Percentiles rank a stretch among this genome's conserved stretches.
Evolutionary conservation across 2,797 vertebrate genomes (phyloP).

Genomic region (Tapera naevia): DNA sequence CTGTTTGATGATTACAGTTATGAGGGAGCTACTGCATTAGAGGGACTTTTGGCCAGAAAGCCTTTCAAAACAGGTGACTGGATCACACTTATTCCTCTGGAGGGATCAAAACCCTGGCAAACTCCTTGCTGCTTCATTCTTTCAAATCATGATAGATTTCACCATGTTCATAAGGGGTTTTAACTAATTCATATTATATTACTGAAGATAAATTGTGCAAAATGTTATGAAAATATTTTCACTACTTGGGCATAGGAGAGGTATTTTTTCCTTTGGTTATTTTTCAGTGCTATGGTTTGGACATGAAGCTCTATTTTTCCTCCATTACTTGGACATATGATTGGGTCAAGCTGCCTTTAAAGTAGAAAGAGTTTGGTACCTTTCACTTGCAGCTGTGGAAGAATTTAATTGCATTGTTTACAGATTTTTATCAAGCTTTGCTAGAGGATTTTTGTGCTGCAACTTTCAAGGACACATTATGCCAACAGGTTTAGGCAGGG

Average conservation of each 20-base stretch:
- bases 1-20: background rate
- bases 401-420: background rate
- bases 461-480: conserved; percentile 49
- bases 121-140: background rate
- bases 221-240: background rate
- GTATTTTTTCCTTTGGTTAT: background rate
- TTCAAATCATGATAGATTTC: background rate
- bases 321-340: background rate
- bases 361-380: background rate
- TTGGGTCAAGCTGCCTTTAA: conserved; percentile 13
- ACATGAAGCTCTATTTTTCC: background rate
- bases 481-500: conserved; percentile 21
- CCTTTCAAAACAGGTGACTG: background rate
- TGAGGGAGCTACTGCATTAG: background rate
- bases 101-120: conserved; percentile 9
- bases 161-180: background rate
- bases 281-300: background rate
- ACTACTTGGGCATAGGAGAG: background rate
- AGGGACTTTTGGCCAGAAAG: background rate
- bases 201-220: background rate
- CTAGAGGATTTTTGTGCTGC: background rate
- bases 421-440: conserved; percentile 28
- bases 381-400: background rate
- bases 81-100: background rate
- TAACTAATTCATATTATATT: background rate